Evolutionary conservation across 2,113 vertebrate species (phyloP).

Genomic region (Rhodinocichla rosea): DNA sequence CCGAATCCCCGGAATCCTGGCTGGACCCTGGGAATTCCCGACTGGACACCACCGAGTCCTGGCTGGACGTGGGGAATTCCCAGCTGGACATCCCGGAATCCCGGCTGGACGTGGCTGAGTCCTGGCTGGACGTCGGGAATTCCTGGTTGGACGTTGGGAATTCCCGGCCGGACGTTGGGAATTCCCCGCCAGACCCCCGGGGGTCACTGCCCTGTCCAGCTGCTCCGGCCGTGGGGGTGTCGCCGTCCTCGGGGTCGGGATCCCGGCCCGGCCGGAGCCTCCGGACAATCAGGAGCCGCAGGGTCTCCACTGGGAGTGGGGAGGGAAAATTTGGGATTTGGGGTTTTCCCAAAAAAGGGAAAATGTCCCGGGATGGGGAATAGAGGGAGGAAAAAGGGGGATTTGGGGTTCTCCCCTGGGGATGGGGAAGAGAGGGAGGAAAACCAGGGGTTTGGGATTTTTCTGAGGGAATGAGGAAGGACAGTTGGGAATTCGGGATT

Average conservation of each 20-base stretch:
- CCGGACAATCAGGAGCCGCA: slow-evolving; percentile 64
- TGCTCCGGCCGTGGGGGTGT: no score
- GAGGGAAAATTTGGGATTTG: rapidly evolving
- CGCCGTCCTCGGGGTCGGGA: no score
- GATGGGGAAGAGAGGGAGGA: no score
- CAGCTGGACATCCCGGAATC: not conserved
- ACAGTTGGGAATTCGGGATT: no score
- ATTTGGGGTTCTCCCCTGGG: no score
- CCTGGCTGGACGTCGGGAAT: not conserved
- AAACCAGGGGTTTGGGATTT: no score
- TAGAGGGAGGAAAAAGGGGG: no score
- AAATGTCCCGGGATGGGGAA: no score
- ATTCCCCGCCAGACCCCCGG: no score
- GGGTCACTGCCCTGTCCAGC: no score
- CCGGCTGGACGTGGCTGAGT: not conserved
- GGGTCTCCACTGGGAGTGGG: slow-evolving; percentile 64
- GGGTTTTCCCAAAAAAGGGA: not conserved
- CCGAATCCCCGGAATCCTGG: rapidly evolving
- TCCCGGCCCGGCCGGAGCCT: not conserved
- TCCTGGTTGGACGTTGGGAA: not conserved
- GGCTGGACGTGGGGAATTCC: not conserved
- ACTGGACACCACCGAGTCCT: no score
- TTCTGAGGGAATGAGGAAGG: no score
- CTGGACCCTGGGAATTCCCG: not conserved
- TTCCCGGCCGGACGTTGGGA: not conserved